These are phyloP conservation scores for Leptonema lineaticorne DNA, from an alignment of 1,140 invertebrate species.

Conservation along the genomic window DNA sequence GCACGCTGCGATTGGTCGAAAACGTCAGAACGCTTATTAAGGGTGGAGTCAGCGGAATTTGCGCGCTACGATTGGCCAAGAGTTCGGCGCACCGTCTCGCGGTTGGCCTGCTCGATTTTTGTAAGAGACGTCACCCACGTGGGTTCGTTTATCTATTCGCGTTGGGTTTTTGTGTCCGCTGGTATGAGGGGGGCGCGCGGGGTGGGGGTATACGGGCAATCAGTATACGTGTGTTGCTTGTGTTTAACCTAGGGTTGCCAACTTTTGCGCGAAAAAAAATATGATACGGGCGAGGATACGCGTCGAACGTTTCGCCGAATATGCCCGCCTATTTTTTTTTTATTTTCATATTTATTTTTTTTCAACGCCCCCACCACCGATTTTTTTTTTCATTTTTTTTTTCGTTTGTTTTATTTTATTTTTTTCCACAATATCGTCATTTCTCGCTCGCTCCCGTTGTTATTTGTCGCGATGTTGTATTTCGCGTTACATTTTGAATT, in stretches of 20 bases:
- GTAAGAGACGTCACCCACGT: slow-evolving; percentile 56
- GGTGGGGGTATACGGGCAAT: slow-evolving; percentile 57
- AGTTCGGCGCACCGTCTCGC: slow-evolving; percentile 37
- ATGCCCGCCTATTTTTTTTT: too few relatives aligned
- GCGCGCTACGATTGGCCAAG: slow-evolving; percentile 44
- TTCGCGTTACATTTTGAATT: too few relatives aligned
- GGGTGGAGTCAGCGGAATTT: slow-evolving; percentile 55
- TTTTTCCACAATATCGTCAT: too few relatives aligned
- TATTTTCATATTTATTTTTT: too few relatives aligned
- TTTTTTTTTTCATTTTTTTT: too few relatives aligned
- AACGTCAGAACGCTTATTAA: slow-evolving; percentile 56
- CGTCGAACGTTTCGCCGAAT: background rate
- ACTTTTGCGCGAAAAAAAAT: slow-evolving; percentile 1
- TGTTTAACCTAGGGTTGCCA: slow-evolving; percentile 30
- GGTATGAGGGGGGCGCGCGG: slow-evolving; percentile 47
- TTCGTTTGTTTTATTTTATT: too few relatives aligned
- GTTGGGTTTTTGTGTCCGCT: slow-evolving; percentile 43
- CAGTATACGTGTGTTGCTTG: slow-evolving; percentile 50
- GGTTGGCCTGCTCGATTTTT: slow-evolving; percentile 55
- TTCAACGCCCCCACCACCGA: too few relatives aligned
- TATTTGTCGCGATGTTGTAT: too few relatives aligned
- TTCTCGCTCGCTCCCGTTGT: too few relatives aligned
- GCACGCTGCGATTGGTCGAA: slow-evolving; percentile 30
- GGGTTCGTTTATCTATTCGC: slow-evolving; percentile 60
- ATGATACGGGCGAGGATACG: background rate